These are phyloP conservation scores for Thaleichthys pacificus DNA, from an alignment of 2,797 vertebrate species.

Conservation along the genomic window DNA sequence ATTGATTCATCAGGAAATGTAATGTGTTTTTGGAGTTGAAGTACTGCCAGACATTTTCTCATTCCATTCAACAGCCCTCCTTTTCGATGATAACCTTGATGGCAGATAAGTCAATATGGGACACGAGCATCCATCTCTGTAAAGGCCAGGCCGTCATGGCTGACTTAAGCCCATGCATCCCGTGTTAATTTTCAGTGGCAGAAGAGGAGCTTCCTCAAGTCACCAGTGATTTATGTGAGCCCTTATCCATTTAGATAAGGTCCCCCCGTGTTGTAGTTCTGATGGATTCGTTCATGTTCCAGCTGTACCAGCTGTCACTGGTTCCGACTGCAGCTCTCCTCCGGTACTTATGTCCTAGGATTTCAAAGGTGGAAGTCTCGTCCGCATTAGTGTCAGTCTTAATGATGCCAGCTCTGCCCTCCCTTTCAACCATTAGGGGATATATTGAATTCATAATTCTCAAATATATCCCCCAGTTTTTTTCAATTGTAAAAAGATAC, in stretches of 20 bases:
- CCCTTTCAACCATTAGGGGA: constrained; percentile 16
- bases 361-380: constrained; percentile 13
- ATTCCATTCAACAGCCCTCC: constrained; percentile 35
- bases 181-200: constrained; percentile 42
- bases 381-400: constrained; percentile 17
- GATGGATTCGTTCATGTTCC: constrained; percentile 3
- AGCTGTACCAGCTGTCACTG: constrained; percentile 17
- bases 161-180: constrained; percentile 36
- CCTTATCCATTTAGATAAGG: constrained; percentile 16
- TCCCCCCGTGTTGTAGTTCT: constrained; percentile 20
- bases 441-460: constrained; percentile 17
- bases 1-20: constrained; percentile 12
- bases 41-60: constrained; percentile 31
- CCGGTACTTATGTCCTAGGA: constrained; percentile 23
- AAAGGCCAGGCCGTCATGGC: constrained; percentile 57
- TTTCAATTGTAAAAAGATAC: constrained; percentile 14
- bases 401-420: not conserved
- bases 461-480: not conserved
- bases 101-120: constrained; percentile 50
- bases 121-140: constrained; percentile 43
- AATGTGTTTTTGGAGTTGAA: constrained; percentile 12
- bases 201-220: constrained; percentile 33
- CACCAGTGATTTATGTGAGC: constrained; percentile 40
- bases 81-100: constrained; percentile 28
- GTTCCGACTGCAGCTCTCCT: constrained; percentile 9